A percentile compares a stretch with the other conserved stretches of the same genome.
These are phyloP conservation scores for Phoeniculus purpureus DNA, from an alignment of 2,797 vertebrate species.

Conservation along the genomic window DNA sequence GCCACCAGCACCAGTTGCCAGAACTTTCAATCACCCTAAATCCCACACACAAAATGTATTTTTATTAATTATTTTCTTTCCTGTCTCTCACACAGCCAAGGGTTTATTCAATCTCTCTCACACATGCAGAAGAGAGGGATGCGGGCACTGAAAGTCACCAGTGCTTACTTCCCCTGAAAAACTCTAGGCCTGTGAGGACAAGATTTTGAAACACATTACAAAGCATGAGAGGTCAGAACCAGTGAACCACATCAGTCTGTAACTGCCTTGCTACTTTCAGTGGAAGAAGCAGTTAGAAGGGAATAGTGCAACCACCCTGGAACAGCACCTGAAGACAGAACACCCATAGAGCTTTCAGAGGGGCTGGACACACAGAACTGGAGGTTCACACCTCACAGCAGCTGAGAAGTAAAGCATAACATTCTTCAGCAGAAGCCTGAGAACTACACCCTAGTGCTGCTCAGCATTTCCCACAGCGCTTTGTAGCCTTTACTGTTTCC, in stretches of 20 bases:
- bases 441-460: neutral
- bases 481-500: neutral
- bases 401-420: neutral
- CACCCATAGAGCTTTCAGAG: neutral
- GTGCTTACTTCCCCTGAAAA: neutral
- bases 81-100: neutral
- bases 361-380: neutral
- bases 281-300: neutral
- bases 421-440: neutral
- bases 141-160: neutral
- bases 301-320: neutral
- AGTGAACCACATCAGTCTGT: neutral
- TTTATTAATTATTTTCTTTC: neutral
- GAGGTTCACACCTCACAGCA: neutral
- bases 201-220: neutral
- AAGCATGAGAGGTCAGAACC: neutral
- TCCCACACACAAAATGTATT: neutral
- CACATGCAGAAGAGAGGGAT: neutral
- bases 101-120: neutral
- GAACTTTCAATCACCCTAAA: neutral
- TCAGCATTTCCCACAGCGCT: neutral
- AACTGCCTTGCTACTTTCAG: neutral
- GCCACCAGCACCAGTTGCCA: neutral
- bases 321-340: neutral
- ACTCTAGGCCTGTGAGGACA: neutral